Conservation (phyloP, 2,888 invertebrate species). For the Ophion ellenae region DNA sequence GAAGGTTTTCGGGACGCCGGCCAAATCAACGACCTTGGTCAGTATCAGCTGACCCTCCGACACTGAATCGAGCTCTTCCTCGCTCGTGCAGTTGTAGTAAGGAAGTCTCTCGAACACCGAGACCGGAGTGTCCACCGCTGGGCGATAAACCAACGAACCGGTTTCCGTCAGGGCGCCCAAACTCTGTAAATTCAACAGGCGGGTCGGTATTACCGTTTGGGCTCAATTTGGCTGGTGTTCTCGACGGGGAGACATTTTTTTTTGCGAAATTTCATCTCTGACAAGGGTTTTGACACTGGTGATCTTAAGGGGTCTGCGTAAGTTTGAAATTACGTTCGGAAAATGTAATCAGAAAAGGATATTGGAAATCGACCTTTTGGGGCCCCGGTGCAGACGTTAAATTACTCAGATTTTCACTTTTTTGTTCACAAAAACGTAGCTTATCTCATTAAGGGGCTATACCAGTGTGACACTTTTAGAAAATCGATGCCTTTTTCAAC, state of each 20-base stretch:
- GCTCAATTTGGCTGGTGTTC: background rate
- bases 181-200: conserved; percentile 78
- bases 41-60: conserved; percentile 73
- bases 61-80: conserved; percentile 83
- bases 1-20: conserved; percentile 72
- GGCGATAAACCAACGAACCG: conserved; percentile 85
- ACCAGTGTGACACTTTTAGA: too few relatives aligned
- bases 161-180: conserved; percentile 81
- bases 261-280: too few relatives aligned
- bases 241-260: background rate
- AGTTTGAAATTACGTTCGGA: too few relatives aligned
- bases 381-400: too few relatives aligned
- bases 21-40: conserved; percentile 70
- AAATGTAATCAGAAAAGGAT: too few relatives aligned
- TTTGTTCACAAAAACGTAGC: too few relatives aligned
- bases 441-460: too few relatives aligned
- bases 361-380: too few relatives aligned
- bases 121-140: conserved; percentile 87
- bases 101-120: conserved; percentile 85
- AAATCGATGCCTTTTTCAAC: too few relatives aligned
- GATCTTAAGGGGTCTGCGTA: too few relatives aligned
- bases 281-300: too few relatives aligned
- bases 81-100: conserved; percentile 82
- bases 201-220: background rate
- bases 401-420: too few relatives aligned